Base-by-base conservation (phyloP, 2,797 vertebrate genomes). In the Falco columbarius region DNA sequence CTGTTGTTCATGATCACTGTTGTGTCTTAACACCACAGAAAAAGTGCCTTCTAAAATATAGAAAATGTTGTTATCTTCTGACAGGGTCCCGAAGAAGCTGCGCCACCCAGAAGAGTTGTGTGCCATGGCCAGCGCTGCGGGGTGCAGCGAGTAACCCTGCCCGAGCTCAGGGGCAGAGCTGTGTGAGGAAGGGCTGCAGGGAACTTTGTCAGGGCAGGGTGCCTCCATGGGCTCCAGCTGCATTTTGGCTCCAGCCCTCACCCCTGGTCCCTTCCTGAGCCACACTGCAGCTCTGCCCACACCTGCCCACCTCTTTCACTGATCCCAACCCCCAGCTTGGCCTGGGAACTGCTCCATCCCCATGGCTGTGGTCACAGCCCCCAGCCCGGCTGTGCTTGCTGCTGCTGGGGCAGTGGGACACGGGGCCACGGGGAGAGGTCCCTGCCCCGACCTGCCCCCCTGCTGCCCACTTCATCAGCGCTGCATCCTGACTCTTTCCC, bases 391-490 rank as follows among this genome's bases (percentile, higher is more conserved):
- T 86, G 16, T 3, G 2, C 18, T 75, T 3, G 5, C 3, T 0
- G 2, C 27, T 40, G 29, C 15, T 75, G 65, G 49, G 44, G 54
- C 51, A 65, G 38, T 1, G 6, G 76, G 49, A 75, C 0, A 75
- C 0, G 3, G 52, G 22, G 27, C 24, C 10, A 7, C 16, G 21
- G 24, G 19, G 44, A 72, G 27, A 59, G 6, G 22, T 40, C 46
- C 22, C 36, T 82, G 30, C 54, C 38, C 72, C 3, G 4, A 11
- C 23, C 76, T 75, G 68, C 6, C 9, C 4, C 4, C 4, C 12
- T 65, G 56, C 34, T 3, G 2, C 26, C 61, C 4, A 1, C 26
- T 27, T 30, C 3, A 7, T 23, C 52, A 63, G 21, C 0, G 0
- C 40, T 81, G n/a, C 3, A 2, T 14, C n/a, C 68, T 32, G 27